Evolutionary conservation across 1,140 invertebrate species (phyloP).

Genomic region (Drosophila quadrilineata): DNA sequence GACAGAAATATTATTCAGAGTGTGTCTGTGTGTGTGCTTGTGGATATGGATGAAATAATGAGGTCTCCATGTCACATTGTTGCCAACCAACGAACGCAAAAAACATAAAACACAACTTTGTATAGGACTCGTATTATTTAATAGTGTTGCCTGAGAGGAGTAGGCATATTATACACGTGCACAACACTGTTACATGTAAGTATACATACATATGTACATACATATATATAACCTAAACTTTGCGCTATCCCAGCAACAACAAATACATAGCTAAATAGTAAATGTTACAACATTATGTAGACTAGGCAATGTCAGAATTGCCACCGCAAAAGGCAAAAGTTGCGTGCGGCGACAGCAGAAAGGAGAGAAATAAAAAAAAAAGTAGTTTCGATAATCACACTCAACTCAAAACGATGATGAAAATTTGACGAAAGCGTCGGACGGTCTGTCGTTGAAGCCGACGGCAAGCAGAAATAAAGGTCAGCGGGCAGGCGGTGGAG

Average conservation of each 20-base stretch:
- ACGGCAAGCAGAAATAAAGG: not conserved
- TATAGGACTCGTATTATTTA: slow-evolving; percentile 54
- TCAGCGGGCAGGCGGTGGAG: not conserved
- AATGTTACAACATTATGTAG: slow-evolving; percentile 31
- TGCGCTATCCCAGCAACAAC: slow-evolving; percentile 30
- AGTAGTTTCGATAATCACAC: slow-evolving; percentile 57
- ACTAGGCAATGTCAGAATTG: slow-evolving; percentile 23
- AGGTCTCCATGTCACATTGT: slow-evolving; percentile 42
- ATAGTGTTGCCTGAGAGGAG: slow-evolving; percentile 22
- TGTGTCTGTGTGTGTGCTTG: no score
- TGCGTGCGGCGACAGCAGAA: slow-evolving; percentile 48
- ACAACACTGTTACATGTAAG: no score
- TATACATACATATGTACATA: no score
- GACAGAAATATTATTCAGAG: no score
- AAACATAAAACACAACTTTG: slow-evolving; percentile 50
- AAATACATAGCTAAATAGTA: slow-evolving; percentile 26
- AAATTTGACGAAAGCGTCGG: slow-evolving; percentile 47
- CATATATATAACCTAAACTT: slow-evolving; percentile 59
- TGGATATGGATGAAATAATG: no score
- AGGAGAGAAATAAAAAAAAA: no score
- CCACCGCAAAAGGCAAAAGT: slow-evolving; percentile 42
- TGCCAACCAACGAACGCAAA: slow-evolving; percentile 48
- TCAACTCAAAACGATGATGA: slow-evolving; percentile 51
- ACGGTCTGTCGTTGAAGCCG: no score
- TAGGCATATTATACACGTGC: no score